Evolutionary conservation across 1,140 invertebrate species (phyloP), one percentile per base, ranked within the genome.

Genomic region (Globodera ellingtonae): DNA sequence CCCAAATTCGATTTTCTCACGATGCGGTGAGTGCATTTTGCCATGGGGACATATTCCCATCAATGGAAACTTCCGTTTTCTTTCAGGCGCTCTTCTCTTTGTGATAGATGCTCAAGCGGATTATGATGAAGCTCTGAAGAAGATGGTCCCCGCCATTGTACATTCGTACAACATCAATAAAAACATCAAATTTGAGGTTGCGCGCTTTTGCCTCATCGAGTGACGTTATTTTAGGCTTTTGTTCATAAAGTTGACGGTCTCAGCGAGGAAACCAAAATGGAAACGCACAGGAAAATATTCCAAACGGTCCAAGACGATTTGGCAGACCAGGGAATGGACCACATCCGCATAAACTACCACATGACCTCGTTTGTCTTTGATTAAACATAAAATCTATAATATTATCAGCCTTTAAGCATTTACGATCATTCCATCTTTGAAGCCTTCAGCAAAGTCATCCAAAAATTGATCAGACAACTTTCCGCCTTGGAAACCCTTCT

Each of bases 351-450:
- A 24, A 92, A 90, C 88, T 98, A 98, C 91, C 96, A 99, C 90
- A 91, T 99, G 65, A 99, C 98, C 15, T 77, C 75, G 75, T 77
- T 13, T 18, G 18, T 3, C 24, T 75, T 75, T n/a, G n/a, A 15
- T 21, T 21, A 48, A 56, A 98, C 95, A 79, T 99, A 99, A 83
- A 99, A 99, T 90, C 46, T 35, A 46, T n/a, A n/a, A n/a, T n/a
- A n/a, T 46, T 46, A 15, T 9, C 9, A 10, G 18, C n/a, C 44
- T 79, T 65, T 47, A 15, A 98, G 96, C 79, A 99, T 99, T 84
- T 99, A 99, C 90, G 98, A 99, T 91, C 97, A 99, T 90, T 98
- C 97, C 79, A 99, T 99, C 91, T 99, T 99, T 92, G 98, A 99
- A 92, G 97, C 97, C 18, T 99, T 99, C 90, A 98, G 95, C 85